These are phyloP conservation scores for Tokudaia muenninki DNA, from an alignment of 2,797 vertebrate species.

Conservation along the genomic window DNA sequence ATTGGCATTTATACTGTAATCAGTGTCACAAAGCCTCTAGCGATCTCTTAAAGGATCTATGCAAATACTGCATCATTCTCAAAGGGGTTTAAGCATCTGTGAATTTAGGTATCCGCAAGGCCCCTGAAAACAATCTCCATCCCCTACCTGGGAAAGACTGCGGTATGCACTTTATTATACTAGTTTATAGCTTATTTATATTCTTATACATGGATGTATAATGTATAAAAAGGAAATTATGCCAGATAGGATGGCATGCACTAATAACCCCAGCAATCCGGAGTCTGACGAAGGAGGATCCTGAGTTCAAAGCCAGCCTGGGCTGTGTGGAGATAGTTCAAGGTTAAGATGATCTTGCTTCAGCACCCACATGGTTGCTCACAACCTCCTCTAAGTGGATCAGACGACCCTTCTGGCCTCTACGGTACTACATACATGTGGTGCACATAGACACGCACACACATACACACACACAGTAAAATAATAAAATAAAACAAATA, in stretches of 20 bases:
- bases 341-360: not conserved
- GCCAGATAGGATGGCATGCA: not conserved
- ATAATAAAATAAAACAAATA: no score
- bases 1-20: not conserved
- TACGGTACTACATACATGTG: not conserved
- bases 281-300: not conserved
- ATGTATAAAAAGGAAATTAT: constrained; percentile 27
- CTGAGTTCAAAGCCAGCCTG: not conserved
- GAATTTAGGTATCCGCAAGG: not conserved
- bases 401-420: not conserved
- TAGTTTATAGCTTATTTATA: constrained; percentile 39
- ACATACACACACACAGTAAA: not conserved
- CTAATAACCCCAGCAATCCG: not conserved
- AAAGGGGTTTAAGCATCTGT: not conserved
- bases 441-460: not conserved
- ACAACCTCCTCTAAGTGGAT: not conserved
- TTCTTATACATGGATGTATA: not conserved
- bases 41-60: not conserved
- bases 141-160: not conserved
- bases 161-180: not conserved
- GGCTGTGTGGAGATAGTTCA: not conserved
- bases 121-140: not conserved
- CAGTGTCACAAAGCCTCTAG: no score
- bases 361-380: not conserved
- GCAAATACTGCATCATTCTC: not conserved